These are phyloP conservation scores for Apoderus coryli DNA, from an alignment of 2,888 invertebrate species.

Conservation along the genomic window DNA sequence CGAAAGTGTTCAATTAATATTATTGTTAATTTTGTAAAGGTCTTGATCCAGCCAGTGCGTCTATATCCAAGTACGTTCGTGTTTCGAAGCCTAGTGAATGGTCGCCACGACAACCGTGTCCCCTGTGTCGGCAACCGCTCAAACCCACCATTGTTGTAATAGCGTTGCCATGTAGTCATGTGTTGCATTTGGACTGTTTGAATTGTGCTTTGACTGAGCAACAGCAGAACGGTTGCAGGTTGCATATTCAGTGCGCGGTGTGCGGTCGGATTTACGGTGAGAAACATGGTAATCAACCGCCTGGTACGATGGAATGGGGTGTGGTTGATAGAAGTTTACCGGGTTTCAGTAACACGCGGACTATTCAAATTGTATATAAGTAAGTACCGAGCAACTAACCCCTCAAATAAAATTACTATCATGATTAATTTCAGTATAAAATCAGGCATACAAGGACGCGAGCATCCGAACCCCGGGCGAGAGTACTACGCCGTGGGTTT, in stretches of 20 bases:
- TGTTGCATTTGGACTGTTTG: constrained; percentile 68
- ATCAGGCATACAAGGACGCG: constrained; percentile 66
- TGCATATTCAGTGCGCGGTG: constrained; percentile 74
- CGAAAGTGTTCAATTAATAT: constrained; percentile 1
- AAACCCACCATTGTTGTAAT: constrained; percentile 43
- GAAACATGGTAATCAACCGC: constrained; percentile 65
- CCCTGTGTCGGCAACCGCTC: constrained; percentile 49
- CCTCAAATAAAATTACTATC: too few relatives aligned
- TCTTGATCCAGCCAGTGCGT: constrained; percentile 41
- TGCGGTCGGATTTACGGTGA: constrained; percentile 77
- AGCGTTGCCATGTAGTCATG: constrained; percentile 60
- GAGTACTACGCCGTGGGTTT: constrained; percentile 84
- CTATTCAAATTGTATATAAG: constrained; percentile 75
- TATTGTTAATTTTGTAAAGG: constrained; percentile 22
- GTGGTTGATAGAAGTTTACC: constrained; percentile 54
- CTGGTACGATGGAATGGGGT: constrained; percentile 72
- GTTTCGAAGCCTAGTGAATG: constrained; percentile 49
- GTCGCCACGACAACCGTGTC: constrained; percentile 58
- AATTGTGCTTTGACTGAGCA: constrained; percentile 57
- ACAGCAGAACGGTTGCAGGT: constrained; percentile 33
- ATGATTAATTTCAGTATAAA: constrained; percentile 64
- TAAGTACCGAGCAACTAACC: too few relatives aligned
- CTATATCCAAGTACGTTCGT: constrained; percentile 54
- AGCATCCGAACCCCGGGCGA: constrained; percentile 68
- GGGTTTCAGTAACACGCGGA: constrained; percentile 50